These are phyloP conservation scores for Heterocephalus glaber DNA, from an alignment of 2,113 vertebrate species.

Conservation along the genomic window DNA sequence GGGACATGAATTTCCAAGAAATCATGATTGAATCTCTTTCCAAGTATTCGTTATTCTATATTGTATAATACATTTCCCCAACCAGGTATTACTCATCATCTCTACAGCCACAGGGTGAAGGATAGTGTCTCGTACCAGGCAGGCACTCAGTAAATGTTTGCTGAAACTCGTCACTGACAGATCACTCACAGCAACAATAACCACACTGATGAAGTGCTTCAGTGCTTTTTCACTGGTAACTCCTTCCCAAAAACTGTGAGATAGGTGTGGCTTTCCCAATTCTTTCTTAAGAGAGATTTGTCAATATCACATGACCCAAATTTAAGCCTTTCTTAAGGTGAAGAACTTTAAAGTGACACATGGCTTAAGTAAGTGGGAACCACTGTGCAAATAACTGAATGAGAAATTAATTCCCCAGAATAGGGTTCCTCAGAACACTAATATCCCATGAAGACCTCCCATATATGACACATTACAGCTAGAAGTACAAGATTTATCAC, in stretches of 20 bases:
- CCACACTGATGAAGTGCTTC: background rate
- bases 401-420: too few species aligned
- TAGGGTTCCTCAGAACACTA: background rate
- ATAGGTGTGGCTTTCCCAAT: background rate
- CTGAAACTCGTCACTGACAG: background rate
- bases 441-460: background rate
- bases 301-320: background rate
- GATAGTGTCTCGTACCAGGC: background rate
- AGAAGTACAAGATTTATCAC: background rate
- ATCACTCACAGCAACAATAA: background rate
- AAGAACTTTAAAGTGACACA: background rate
- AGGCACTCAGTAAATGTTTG: background rate
- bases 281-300: background rate
- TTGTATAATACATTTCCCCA: background rate
- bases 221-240: accelerated
- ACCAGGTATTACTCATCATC: background rate
- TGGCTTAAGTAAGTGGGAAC: background rate
- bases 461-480: background rate
- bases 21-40: background rate
- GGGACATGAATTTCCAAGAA: background rate
- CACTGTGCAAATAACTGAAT: background rate
- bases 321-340: background rate
- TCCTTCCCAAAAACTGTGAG: background rate
- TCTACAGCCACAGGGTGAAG: background rate
- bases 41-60: background rate